phyloP scores from a whole-genome alignment of 2,888 invertebrate species.

The Podotricha telesiphe region DNA sequence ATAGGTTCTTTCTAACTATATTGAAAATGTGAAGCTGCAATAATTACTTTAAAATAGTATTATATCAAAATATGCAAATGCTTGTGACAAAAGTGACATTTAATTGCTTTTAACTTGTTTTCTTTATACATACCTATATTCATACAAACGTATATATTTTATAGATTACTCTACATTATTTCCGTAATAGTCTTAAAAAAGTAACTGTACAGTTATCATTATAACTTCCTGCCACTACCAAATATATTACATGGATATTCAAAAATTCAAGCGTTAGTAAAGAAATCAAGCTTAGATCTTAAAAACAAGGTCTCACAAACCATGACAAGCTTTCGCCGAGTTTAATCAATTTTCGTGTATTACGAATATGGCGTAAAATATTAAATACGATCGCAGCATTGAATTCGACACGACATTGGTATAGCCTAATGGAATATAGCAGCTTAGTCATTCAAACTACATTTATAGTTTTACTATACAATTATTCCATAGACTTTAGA shows the following conservation, averaged over 20 bases:
- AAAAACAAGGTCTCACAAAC: conserved; percentile 26
- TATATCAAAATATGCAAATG: too few species aligned
- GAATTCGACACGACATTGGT: conserved; percentile 25
- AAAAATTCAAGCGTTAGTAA: not conserved
- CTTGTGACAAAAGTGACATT: not conserved
- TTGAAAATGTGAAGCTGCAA: too few species aligned
- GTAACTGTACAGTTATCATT: not conserved
- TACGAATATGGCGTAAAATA: conserved; percentile 7
- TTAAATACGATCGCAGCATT: conserved; percentile 22
- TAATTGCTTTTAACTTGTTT: not conserved
- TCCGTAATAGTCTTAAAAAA: not conserved
- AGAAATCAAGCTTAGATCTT: conserved; percentile 21
- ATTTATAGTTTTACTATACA: too few species aligned
- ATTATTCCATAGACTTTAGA: not conserved
- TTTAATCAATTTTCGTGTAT: conserved; percentile 35
- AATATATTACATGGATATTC: not conserved
- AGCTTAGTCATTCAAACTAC: conserved; percentile 3
- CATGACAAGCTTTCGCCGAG: conserved; percentile 32
- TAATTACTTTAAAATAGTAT: too few species aligned
- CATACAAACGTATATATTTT: not conserved
- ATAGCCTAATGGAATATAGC: conserved; percentile 4
- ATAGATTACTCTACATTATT: not conserved
- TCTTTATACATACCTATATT: not conserved
- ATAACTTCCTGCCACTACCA: not conserved
- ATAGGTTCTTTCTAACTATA: too few species aligned